Percentiles rank a stretch among this genome's conserved stretches.
Evolutionary conservation across 2,113 vertebrate species (phyloP).

Genomic region (Neoarius graeffei): DNA sequence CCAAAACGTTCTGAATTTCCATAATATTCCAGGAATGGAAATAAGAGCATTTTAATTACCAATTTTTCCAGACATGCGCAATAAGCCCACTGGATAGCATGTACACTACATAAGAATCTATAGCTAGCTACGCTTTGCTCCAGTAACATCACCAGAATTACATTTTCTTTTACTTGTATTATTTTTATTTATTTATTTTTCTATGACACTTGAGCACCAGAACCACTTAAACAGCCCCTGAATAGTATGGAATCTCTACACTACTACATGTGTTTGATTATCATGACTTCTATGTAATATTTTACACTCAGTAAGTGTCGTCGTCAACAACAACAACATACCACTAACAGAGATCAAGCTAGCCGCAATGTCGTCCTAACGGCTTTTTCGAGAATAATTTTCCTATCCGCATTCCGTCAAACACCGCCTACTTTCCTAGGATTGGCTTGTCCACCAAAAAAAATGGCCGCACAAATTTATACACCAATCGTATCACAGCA

Average conservation of each 20-base stretch:
- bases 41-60: background rate
- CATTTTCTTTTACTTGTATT: background rate
- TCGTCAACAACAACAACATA: background rate
- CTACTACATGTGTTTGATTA: background rate
- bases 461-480: too few relatives aligned
- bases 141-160: background rate
- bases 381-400: conserved; percentile 16
- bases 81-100: background rate
- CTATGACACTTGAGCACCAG: background rate
- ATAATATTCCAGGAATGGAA: background rate
- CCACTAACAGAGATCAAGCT: background rate
- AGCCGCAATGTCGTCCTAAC: background rate
- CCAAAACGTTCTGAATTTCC: background rate
- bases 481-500: background rate
- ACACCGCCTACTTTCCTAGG: background rate
- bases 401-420: background rate
- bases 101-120: background rate
- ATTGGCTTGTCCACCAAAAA: background rate
- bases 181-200: background rate
- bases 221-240: background rate
- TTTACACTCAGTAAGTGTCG: too few relatives aligned
- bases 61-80: conserved; percentile 11
- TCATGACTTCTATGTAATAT: background rate
- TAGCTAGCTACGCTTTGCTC: background rate
- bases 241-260: conserved; percentile 6